Evolutionary conservation across 2,797 vertebrate genomes (phyloP).

Genomic region (Threskiornis aethiopicus): DNA sequence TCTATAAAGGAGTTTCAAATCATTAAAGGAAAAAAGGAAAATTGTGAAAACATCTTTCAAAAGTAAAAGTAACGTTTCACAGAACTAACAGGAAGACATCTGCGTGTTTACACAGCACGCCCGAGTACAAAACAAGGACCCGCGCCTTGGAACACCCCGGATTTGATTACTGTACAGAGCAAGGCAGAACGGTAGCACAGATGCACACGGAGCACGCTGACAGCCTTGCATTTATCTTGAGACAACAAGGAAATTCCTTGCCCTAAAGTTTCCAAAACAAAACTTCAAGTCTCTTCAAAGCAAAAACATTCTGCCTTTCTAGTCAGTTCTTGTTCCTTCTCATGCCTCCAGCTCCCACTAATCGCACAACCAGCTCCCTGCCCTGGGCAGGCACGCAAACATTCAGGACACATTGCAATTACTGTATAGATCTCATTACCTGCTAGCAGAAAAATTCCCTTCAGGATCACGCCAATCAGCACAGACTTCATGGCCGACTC

Average conservation of each 20-base stretch:
- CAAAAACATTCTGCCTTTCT: neutral
- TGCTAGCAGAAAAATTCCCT: conserved; percentile 72
- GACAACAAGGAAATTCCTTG: neutral
- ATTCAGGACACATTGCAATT: neutral
- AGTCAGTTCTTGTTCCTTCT: neutral
- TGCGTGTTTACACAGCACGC: neutral
- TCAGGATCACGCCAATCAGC: conserved; percentile 65
- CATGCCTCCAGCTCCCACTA: neutral
- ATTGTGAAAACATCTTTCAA: neutral
- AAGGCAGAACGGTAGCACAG: neutral
- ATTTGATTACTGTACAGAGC: neutral
- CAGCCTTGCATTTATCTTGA: neutral
- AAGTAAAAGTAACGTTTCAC: neutral
- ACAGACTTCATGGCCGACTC: conserved; percentile 65
- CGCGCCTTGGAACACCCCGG: fast-evolving
- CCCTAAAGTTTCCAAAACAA: neutral
- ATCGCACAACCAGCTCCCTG: neutral
- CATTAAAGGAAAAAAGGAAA: neutral
- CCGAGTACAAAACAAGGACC: neutral
- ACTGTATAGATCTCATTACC: conserved; percentile 61
- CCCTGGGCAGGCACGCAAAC: neutral
- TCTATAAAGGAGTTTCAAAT: neutral
- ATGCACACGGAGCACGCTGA: fast-evolving
- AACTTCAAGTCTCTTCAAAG: neutral
- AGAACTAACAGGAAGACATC: neutral